Evolutionary conservation across 2,113 vertebrate genomes (phyloP).

Genomic region (Circaetus cinerascens): DNA sequence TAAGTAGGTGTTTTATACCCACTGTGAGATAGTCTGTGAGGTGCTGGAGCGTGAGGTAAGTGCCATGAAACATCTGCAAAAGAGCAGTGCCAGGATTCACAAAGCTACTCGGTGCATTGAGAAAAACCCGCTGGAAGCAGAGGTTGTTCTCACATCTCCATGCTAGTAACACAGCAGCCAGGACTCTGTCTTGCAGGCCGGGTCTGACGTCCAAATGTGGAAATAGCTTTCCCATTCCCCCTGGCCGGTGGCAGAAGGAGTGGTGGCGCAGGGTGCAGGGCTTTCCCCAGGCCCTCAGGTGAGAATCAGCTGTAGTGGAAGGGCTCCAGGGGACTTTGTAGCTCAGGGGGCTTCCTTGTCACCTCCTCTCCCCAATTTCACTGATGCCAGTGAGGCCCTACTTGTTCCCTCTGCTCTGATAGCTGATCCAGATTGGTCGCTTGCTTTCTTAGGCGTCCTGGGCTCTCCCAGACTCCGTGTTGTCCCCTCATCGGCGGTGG

Average conservation of each 20-base stretch:
- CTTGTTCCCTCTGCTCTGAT: not conserved
- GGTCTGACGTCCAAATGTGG: not conserved
- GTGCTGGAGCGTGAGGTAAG: fast-evolving
- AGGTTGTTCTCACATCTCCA: not conserved
- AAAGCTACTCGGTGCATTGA: not conserved
- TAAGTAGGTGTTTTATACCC: not conserved
- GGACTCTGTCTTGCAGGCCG: not conserved
- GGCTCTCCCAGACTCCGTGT: fast-evolving
- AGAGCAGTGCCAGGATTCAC: not conserved
- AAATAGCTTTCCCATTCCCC: not conserved
- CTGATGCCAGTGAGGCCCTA: fast-evolving
- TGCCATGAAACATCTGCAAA: not conserved
- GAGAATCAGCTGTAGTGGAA: not conserved
- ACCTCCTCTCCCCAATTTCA: not conserved
- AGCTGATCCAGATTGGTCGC: fast-evolving
- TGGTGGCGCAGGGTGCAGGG: fast-evolving
- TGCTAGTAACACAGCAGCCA: not conserved
- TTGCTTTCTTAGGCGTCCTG: not conserved
- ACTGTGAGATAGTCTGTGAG: not conserved
- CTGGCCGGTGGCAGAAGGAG: not conserved
- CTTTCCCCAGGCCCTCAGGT: not conserved
- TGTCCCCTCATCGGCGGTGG: not conserved
- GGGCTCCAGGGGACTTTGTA: not conserved
- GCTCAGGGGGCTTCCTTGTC: not conserved
- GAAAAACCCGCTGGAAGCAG: not conserved